Conservation (phyloP, 2,888 invertebrate species). For the Muscina levida region DNA sequence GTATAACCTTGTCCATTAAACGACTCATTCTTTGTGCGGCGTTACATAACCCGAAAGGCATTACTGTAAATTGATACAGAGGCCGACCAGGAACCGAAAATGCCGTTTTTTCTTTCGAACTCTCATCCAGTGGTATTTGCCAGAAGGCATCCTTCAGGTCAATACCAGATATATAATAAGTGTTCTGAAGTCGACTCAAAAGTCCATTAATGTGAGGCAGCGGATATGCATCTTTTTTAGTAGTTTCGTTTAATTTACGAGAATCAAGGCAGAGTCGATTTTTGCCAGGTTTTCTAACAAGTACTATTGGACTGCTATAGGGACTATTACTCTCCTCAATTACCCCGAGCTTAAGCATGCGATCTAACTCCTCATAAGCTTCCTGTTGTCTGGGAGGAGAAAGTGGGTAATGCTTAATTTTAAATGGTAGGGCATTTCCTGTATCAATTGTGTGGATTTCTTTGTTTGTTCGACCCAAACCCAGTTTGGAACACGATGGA, state of each 20-base stretch:
- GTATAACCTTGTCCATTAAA: conserved; percentile 40
- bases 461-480: conserved; percentile 17
- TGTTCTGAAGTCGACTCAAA: conserved; percentile 36
- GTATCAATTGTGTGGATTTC: conserved; percentile 33
- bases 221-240: conserved; percentile 33
- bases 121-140: conserved; percentile 30
- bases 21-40: conserved; percentile 34
- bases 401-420: conserved; percentile 17
- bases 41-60: conserved; percentile 37
- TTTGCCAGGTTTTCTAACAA: conserved; percentile 32
- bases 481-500: conserved; percentile 18
- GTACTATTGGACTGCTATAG: conserved; percentile 25
- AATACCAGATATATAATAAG: conserved; percentile 34
- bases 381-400: conserved; percentile 32
- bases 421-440: conserved; percentile 17
- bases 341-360: conserved; percentile 31
- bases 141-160: conserved; percentile 24
- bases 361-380: conserved; percentile 28
- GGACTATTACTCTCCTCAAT: conserved; percentile 45
- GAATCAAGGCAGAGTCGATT: conserved; percentile 32
- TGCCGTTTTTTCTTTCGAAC: conserved; percentile 27
- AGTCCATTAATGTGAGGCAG: conserved; percentile 38
- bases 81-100: conserved; percentile 20
- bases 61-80: conserved; percentile 26
- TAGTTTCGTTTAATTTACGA: conserved; percentile 3